phyloP scores from a whole-genome alignment of 1,140 invertebrate species.

The Reticulitermes speratus region DNA sequence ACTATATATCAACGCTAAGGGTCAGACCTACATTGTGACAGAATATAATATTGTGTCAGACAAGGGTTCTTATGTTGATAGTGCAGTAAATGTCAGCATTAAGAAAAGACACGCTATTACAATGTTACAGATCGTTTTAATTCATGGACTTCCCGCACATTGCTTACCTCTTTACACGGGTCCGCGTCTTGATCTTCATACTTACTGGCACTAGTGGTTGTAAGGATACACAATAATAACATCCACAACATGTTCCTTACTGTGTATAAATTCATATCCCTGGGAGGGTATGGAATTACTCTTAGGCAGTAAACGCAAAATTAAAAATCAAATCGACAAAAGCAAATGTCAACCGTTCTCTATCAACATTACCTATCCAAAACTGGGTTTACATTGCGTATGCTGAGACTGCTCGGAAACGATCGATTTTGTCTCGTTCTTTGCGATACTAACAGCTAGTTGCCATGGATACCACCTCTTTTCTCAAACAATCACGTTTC shows the following conservation, averaged over 20 bases:
- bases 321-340: background rate
- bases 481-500: background rate
- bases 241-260: background rate
- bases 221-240: background rate
- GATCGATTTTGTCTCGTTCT: background rate
- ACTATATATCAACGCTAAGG: too few species aligned
- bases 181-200: background rate
- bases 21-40: too few species aligned
- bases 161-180: background rate
- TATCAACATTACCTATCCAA: background rate
- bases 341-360: background rate
- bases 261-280: background rate
- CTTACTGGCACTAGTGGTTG: background rate
- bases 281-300: background rate
- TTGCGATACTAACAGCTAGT: background rate
- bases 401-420: background rate
- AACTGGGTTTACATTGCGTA: background rate
- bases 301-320: background rate
- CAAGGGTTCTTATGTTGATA: too few species aligned
- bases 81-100: too few species aligned
- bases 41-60: too few species aligned
- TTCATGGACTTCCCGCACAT: background rate
- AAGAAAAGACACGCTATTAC: too few species aligned
- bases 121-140: too few species aligned
- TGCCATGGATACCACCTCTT: background rate